Base-by-base conservation (phyloP, 2,888 invertebrate genomes). In the Leptopilina myrica region DNA sequence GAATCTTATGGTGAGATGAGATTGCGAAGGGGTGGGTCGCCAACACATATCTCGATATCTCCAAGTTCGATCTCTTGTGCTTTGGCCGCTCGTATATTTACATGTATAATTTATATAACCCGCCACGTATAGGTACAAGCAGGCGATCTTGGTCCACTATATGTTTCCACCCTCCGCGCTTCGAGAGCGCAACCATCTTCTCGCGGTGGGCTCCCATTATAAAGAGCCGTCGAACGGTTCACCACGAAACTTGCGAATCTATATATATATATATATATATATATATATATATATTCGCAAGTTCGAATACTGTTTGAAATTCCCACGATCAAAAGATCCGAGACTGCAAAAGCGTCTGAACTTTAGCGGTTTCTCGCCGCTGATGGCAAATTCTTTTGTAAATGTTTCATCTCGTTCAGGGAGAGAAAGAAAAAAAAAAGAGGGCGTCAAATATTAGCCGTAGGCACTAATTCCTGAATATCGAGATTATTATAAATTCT, bases 81-180 rank as follows among this genome's bases (percentile, higher is more conserved):
- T 81, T 76, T 62, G 85, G 85, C 85, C 84, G 89, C 84, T 86
- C 87, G 89, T 90, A 89, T 90, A 90, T 90, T 90, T 90, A 90
- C 89, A 90, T 90, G 90, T 89, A 90, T 90, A 90, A 90, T 90
- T 90, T 89, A 90, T 90, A 89, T 90, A 89, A 87, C 88, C 87
- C 86, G 85, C 83, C 82, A 77, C 82, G 85, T 81, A 83, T 82
- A 83, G 80, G 84, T 81, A 78, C 80, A 84, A 84, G 43, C 20
- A 43, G 85, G 85, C 85, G 81, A 80, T 81, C 76, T 77, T 76
- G 76, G 77, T 76, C 81, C 81, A 80, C 76, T 78, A 78, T 78
- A 78, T 78, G 75, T 56, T 76, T 64, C 69, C 79, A 75, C 33
- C 66, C 77, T 77, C 64, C 78, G 43, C 59, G 49, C 76, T 26